phyloP scores from a whole-genome alignment of 1,140 invertebrate species.

The Monochamus saltuarius region DNA sequence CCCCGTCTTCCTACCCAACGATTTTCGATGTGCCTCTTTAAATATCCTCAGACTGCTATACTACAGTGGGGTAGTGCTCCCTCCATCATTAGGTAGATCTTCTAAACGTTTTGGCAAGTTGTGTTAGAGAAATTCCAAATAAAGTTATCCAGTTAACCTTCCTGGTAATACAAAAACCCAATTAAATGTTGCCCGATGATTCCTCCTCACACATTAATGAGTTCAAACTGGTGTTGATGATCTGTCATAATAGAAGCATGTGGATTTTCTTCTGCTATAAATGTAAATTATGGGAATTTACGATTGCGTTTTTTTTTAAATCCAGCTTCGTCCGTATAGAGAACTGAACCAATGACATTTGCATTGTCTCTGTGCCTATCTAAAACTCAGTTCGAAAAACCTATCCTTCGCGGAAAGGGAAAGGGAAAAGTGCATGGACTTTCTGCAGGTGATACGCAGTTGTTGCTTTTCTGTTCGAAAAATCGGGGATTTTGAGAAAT shows the following conservation, averaged over 20 bases:
- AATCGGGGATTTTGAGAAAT: no score
- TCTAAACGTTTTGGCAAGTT: no score
- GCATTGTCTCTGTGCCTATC: conserved; percentile 12
- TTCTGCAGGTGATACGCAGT: conserved; percentile 6
- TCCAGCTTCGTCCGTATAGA: background rate
- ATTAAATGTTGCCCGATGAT: no score
- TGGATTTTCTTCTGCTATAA: background rate
- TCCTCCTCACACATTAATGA: no score
- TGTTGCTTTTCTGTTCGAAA: no score
- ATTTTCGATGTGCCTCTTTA: background rate
- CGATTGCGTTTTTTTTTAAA: background rate
- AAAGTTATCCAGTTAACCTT: no score
- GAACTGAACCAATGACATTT: background rate
- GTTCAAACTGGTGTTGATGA: background rate
- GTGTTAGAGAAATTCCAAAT: no score
- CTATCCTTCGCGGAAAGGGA: conserved; percentile 11
- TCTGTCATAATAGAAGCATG: conserved; percentile 5
- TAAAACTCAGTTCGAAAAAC: conserved; percentile 12
- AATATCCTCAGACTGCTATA: no score
- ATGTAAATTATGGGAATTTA: conserved; percentile 17
- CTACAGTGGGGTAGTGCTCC: no score
- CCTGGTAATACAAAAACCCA: no score
- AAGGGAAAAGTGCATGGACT: conserved; percentile 11
- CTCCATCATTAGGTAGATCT: no score
- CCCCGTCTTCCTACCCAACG: conserved; percentile 10